Conservation (phyloP, 2,888 invertebrate species). For the Tupiocoris notatus region DNA sequence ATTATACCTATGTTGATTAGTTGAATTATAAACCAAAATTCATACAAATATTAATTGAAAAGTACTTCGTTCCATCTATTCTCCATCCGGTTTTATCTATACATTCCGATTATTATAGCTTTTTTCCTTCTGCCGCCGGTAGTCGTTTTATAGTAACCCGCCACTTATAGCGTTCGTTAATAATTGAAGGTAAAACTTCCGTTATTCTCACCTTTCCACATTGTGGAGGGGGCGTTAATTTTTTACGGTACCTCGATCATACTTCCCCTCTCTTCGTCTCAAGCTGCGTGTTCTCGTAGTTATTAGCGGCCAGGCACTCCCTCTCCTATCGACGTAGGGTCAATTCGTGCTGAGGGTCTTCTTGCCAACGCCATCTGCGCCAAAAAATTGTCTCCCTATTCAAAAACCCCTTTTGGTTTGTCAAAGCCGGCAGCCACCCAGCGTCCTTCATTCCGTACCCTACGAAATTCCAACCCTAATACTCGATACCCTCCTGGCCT, state of each 20-base stretch:
- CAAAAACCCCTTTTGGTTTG: slow-evolving; percentile 13
- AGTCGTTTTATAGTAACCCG: too few species aligned
- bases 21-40: too few species aligned
- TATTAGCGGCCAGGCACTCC: not conserved
- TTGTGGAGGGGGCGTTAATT: not conserved
- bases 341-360: not conserved
- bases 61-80: too few species aligned
- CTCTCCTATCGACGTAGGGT: not conserved
- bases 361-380: slow-evolving; percentile 24
- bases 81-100: too few species aligned
- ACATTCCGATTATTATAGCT: too few species aligned
- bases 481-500: slow-evolving; percentile 2
- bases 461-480: not conserved
- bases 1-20: too few species aligned
- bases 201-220: not conserved
- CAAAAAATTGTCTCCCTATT: slow-evolving; percentile 21
- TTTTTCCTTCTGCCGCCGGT: too few species aligned
- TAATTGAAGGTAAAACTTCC: not conserved
- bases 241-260: not conserved
- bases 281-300: not conserved
- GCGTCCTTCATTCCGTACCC: not conserved
- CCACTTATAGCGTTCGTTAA: too few species aligned
- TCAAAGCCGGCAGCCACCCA: not conserved
- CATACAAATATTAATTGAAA: too few species aligned
- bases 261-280: not conserved